These are phyloP conservation scores for Glomeris marginata DNA, from an alignment of 2,888 invertebrate species.

Conservation along the genomic window DNA sequence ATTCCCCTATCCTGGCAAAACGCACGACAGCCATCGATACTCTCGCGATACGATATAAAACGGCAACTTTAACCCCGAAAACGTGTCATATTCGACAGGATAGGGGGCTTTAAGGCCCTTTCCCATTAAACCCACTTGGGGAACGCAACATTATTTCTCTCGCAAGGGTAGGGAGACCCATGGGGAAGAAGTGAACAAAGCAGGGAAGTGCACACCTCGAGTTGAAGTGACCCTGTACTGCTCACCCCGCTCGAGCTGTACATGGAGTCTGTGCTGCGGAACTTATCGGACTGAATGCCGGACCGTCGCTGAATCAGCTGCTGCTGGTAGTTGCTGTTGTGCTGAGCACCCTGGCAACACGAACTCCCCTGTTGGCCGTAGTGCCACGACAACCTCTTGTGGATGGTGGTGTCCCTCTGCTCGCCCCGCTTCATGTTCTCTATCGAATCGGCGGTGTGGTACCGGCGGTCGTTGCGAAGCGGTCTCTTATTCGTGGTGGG, in stretches of 20 bases:
- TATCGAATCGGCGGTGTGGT: constrained; percentile 49
- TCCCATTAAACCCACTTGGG: too few species aligned
- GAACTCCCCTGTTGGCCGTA: constrained; percentile 30
- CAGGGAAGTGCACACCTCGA: constrained; percentile 18
- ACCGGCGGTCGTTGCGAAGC: constrained; percentile 35
- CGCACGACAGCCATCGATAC: too few species aligned
- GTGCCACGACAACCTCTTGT: constrained; percentile 47
- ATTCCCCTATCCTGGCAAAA: too few species aligned
- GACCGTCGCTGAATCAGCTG: constrained; percentile 4
- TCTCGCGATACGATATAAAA: too few species aligned
- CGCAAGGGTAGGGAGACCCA: too few species aligned
- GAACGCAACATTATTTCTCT: too few species aligned
- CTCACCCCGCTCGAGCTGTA: constrained; percentile 34
- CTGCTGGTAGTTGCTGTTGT: neutral
- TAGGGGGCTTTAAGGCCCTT: too few species aligned
- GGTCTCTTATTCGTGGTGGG: constrained; percentile 23
- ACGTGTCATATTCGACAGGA: too few species aligned
- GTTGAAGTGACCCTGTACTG: constrained; percentile 31
- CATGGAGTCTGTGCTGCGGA: constrained; percentile 30
- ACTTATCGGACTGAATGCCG: constrained; percentile 23
- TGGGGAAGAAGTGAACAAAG: too few species aligned
- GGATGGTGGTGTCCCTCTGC: constrained; percentile 36
- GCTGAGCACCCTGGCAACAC: neutral
- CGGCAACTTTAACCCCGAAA: too few species aligned
- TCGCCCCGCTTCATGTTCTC: constrained; percentile 41